Base-by-base conservation (phyloP, 1,140 invertebrate species). In the Maconellicoccus hirsutus region DNA sequence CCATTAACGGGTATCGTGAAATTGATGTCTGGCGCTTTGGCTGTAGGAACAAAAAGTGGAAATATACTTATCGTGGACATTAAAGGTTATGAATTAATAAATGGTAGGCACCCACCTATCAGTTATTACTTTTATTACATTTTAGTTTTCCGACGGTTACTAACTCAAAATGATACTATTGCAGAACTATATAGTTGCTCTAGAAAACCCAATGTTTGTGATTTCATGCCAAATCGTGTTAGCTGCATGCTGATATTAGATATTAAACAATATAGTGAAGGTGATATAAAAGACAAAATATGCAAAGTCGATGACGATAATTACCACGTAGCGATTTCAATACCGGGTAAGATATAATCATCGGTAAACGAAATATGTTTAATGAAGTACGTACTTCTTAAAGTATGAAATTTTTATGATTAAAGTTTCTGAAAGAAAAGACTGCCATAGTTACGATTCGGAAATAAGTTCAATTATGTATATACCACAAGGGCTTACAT, bases 401-500 rank as follows among this genome's bases (percentile, higher is more conserved):
- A n/a, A n/a, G n/a, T n/a, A n/a, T n/a, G n/a, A n/a, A n/a, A 10
- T 10, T 42, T 42, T 42, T n/a, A 42, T 19, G 61, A 66, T 66
- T 66, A 4, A 66, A 52, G 42, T 52, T 16, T 8, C 61, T 14
- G 61, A 66, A 25, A 66, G 25, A 19, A 66, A 25, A 66, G 61
- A 66, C 19, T 22, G 10, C 19, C 10, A 19, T 23, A 19, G 19
- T 25, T 26, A 12, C 21, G 61, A 66, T 26, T 12, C 25, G 2
- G 19, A 23, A 12, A 66, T 66, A 25, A 25, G 22, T 26, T 23
- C 6, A 4, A 10, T 66, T 6, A 66, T 71, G 27, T 75, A 72
- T 72, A 72, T 74, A 7, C 52, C 72, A 29, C 70, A 75, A 73
- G 72, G 73, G 14, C 71, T 70, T 26, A 72, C 70, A 8, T 59